Conservation (phyloP, 1,140 invertebrate species). For the Drosophila athabasca region DNA sequence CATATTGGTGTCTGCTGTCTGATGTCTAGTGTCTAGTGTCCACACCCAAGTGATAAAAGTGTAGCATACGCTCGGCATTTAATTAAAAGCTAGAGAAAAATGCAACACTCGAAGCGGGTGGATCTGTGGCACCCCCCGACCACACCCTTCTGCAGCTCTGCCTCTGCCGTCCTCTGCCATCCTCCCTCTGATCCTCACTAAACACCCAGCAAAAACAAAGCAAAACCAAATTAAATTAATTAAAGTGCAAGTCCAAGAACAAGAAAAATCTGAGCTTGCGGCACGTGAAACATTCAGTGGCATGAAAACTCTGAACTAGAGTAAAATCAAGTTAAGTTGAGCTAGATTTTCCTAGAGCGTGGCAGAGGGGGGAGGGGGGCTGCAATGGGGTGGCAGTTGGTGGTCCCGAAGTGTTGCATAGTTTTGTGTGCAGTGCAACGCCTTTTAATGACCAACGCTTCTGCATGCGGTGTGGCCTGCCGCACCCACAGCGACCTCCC, state of each 20-base stretch:
- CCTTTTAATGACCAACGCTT: conserved; percentile 44
- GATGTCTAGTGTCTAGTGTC: neutral
- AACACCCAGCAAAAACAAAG: conserved; percentile 7
- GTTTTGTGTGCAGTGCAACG: conserved; percentile 50
- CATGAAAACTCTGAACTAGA: conserved; percentile 65
- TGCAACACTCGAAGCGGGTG: conserved; percentile 58
- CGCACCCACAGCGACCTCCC: no score
- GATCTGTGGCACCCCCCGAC: neutral
- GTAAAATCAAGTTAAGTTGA: conserved; percentile 65
- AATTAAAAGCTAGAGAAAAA: conserved; percentile 77
- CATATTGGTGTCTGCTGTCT: neutral
- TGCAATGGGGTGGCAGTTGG: conserved; percentile 4
- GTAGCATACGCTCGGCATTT: conserved; percentile 57
- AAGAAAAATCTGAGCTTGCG: conserved; percentile 52
- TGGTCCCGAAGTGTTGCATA: conserved; percentile 35
- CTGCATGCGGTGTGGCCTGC: conserved; percentile 29
- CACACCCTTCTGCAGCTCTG: no score
- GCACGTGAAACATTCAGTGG: conserved; percentile 50
- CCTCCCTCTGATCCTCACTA: neutral
- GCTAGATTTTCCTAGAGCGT: neutral
- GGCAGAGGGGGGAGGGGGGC: no score
- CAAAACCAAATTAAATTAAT: conserved; percentile 77
- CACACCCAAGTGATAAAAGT: conserved; percentile 39
- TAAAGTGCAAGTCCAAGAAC: conserved; percentile 54
- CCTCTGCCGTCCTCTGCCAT: no score